phyloP scores from a whole-genome alignment of 1,140 invertebrate species.

The Antheraea pernyi region DNA sequence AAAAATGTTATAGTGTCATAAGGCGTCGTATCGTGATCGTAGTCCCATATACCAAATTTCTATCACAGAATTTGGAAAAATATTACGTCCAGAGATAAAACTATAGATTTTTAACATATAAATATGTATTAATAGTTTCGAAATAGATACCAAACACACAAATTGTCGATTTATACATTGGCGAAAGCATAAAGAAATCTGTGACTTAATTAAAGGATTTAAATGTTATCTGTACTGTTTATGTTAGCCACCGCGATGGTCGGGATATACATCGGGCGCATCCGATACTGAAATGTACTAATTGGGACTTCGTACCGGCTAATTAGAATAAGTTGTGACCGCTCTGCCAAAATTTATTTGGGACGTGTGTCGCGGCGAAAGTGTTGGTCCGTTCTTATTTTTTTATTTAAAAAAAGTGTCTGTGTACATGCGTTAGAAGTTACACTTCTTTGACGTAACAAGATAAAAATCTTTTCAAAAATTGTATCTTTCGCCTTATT shows the following conservation, averaged over 20 bases:
- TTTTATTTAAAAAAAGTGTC: conserved; percentile 7
- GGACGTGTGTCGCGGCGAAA: conserved; percentile 26
- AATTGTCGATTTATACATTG: not conserved
- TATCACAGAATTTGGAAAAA: too few species aligned
- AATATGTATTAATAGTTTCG: too few species aligned
- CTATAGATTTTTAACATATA: too few species aligned
- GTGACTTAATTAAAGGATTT: conserved; percentile 53
- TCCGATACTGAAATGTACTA: conserved; percentile 49
- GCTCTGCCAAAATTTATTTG: conserved; percentile 33
- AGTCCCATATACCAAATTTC: too few species aligned
- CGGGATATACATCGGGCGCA: conserved; percentile 25
- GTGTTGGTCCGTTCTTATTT: conserved; percentile 24
- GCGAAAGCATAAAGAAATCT: conserved; percentile 45
- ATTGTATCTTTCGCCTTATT: too few species aligned
- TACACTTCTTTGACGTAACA: too few species aligned
- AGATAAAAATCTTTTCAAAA: too few species aligned
- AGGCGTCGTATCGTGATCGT: too few species aligned
- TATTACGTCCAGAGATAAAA: too few species aligned
- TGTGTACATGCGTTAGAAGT: too few species aligned
- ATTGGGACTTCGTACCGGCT: conserved; percentile 52
- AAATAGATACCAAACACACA: not conserved
- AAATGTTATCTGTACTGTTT: conserved; percentile 60
- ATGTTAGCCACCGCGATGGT: conserved; percentile 42
- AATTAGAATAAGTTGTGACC: conserved; percentile 54
- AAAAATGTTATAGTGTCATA: too few species aligned